These are phyloP conservation scores for Lamprotornis superbus DNA, from an alignment of 2,113 vertebrate species.

Conservation along the genomic window DNA sequence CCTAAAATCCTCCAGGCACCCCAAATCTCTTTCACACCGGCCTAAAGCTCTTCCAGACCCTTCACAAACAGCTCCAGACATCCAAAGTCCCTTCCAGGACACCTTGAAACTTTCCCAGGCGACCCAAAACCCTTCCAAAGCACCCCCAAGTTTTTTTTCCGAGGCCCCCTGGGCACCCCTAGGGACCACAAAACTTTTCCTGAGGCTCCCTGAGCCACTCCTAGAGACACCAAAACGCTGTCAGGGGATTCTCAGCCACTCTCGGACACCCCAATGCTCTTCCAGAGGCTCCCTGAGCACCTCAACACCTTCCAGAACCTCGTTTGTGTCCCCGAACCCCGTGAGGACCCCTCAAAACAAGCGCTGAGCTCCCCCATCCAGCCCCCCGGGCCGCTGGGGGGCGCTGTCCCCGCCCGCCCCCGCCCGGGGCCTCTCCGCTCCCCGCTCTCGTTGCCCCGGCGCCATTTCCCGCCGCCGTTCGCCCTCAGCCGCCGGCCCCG, in stretches of 20 bases:
- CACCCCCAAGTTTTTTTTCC: not conserved
- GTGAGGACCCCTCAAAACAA: too few species aligned
- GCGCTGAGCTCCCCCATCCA: accelerated
- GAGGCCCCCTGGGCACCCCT: accelerated
- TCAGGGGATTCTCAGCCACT: too few species aligned
- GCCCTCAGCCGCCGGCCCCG: not conserved
- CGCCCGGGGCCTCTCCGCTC: not conserved
- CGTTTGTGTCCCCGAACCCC: accelerated
- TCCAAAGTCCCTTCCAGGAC: not conserved
- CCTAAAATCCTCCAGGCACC: not conserved
- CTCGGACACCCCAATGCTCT: too few species aligned
- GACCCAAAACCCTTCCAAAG: not conserved
- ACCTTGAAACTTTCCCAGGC: not conserved
- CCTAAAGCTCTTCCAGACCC: not conserved
- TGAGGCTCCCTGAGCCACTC: too few species aligned
- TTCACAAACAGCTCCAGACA: not conserved
- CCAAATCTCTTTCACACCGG: too few species aligned
- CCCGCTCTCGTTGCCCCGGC: not conserved
- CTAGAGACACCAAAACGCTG: too few species aligned
- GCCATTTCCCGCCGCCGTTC: not conserved
- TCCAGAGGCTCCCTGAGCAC: too few species aligned
- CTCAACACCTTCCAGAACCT: too few species aligned
- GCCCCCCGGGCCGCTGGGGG: not conserved
- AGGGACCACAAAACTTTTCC: not conserved
- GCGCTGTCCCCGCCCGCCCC: not conserved